Evolutionary conservation across 2,113 vertebrate genomes (phyloP), one percentile per base, ranked within the genome.

Genomic region (Grallaria varia): DNA sequence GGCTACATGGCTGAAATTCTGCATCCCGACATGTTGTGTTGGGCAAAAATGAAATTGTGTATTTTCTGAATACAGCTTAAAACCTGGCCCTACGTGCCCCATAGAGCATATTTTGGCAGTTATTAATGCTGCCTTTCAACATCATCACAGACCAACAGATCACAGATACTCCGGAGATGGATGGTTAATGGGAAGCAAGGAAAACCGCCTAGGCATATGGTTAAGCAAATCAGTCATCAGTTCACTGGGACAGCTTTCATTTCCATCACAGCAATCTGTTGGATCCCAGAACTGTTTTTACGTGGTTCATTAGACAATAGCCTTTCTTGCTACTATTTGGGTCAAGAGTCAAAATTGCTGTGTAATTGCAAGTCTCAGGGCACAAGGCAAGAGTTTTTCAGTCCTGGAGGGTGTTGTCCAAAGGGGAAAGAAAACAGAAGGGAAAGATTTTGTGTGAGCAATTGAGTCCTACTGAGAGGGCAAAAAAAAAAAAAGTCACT

Each of bases 291-390:
- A 68, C 39, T 82, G 75, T 45, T 90, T 97, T 94, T 87, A 83
- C 1, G 37, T 85, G 95, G 73, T 96, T 94, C 92, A 86, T 78
- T 75, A 89, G 84, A 96, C 87, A 94, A 89, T 88, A 82, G 69
- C 20, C 28, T 91, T 92, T 87, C 88, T 89, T 87, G 80, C 89
- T 95, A 79, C 78, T 69, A 78, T 56, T 84, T 94, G 47, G 68
- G 93, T 86, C 89, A 86, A 87, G 88, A 90, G 89, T 94, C 93
- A 96, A 89, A 94, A 95, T 28, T 95, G 66, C 93, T 96, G 91
- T 89, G 75, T 96, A 95, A 97, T 89, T 96, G 74, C 45, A 82
- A 85, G 71, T 89, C 95, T 96, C 45, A 5, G 52, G 68, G 79
- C 69, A 90, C 95, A 96, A 80, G 69, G 55, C 55, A 72, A 84